These are phyloP conservation scores for Pyrocoelia pectoralis DNA, from an alignment of 2,888 invertebrate species.

Conservation along the genomic window DNA sequence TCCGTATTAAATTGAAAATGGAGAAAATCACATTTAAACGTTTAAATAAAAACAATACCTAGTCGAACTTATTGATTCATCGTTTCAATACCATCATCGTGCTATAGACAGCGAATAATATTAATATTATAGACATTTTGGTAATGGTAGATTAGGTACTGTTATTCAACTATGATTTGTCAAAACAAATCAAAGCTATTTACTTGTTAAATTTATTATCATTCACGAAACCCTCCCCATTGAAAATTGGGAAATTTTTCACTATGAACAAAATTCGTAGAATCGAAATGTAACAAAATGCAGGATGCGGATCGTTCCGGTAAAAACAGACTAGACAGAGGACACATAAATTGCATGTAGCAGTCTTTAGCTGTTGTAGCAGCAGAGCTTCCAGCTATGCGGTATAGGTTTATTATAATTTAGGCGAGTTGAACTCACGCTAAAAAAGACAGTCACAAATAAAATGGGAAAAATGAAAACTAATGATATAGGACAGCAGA, in stretches of 20 bases:
- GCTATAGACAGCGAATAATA: no score
- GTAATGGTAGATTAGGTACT: no score
- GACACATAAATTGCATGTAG: conserved; percentile 48
- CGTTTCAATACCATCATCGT: no score
- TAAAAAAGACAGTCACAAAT: conserved; percentile 38
- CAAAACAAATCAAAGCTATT: no score
- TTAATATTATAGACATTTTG: no score
- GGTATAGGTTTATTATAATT: conserved; percentile 35
- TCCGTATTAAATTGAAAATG: no score
- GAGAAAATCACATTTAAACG: no score
- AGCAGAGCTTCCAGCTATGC: conserved; percentile 31
- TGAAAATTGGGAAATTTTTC: background rate
- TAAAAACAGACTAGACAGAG: conserved; percentile 44
- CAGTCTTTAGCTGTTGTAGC: conserved; percentile 38
- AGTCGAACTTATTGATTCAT: no score
- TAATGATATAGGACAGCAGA: conserved; percentile 24
- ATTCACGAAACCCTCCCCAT: background rate
- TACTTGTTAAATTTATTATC: no score
- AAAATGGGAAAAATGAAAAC: conserved; percentile 30
- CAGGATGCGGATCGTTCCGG: conserved; percentile 21
- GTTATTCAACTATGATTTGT: no score
- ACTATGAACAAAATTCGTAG: background rate
- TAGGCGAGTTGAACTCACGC: conserved; percentile 18
- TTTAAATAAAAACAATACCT: no score
- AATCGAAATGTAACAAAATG: background rate